phyloP scores from a whole-genome alignment of 2,113 vertebrate genomes.

The Seriola aureovittata region DNA sequence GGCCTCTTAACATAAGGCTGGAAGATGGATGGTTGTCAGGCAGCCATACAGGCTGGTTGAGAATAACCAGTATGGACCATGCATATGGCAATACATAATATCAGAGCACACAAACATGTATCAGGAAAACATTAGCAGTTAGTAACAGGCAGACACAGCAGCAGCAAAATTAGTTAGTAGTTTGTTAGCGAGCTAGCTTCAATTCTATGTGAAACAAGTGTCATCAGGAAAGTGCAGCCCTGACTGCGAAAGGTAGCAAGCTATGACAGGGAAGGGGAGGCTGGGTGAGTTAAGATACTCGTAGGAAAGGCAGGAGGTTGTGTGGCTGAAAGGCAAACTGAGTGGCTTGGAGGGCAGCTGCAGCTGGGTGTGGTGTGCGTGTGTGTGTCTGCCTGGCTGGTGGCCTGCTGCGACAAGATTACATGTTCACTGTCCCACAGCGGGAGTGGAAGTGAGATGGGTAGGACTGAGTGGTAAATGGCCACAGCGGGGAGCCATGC shows the following conservation, averaged over 20 bases:
- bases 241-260: constrained; percentile 3
- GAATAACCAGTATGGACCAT: constrained; percentile 56
- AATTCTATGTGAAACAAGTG: constrained; percentile 26
- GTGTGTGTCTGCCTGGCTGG: constrained; percentile 44
- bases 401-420: constrained; percentile 79
- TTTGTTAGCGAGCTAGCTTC: constrained; percentile 30
- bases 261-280: background rate
- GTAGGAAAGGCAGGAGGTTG: constrained; percentile 28
- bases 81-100: constrained; percentile 60
- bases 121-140: constrained; percentile 30
- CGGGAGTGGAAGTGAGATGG: constrained; percentile 71
- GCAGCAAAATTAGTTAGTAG: constrained; percentile 21
- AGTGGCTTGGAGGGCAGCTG: constrained; percentile 51
- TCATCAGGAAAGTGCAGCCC: constrained; percentile 10
- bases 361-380: constrained; percentile 41
- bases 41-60: constrained; percentile 33
- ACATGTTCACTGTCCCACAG: constrained; percentile 80
- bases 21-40: constrained; percentile 60
- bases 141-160: constrained; percentile 31
- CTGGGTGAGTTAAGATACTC: constrained; percentile 23
- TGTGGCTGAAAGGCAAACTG: constrained; percentile 33
- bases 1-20: constrained; percentile 59
- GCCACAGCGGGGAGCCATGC: constrained; percentile 58
- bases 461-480: constrained; percentile 76
- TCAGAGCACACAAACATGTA: constrained; percentile 41